Evolutionary conservation across 2,797 vertebrate genomes (phyloP).

Genomic region (Poecilia velifera): DNA sequence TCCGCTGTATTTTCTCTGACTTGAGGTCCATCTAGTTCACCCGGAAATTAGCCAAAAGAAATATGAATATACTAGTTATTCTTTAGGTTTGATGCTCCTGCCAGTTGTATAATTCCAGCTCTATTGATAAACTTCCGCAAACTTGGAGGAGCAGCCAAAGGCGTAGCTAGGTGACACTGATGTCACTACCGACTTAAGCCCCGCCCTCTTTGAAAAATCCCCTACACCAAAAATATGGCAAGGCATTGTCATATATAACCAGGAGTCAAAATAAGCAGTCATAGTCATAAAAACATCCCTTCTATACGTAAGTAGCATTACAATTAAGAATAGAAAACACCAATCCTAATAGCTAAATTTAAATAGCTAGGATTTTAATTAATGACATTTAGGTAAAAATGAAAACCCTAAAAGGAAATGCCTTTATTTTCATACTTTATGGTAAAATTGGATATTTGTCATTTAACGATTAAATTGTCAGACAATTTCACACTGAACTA

Average conservation of each 20-base stretch:
- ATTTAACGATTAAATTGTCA: background rate
- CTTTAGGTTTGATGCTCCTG: background rate
- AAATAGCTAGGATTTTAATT: background rate
- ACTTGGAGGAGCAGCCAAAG: slow-evolving; percentile 37
- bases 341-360: background rate
- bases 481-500: background rate
- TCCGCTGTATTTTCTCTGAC: slow-evolving; percentile 72
- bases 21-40: slow-evolving; percentile 76
- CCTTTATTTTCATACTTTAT: background rate
- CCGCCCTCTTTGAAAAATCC: slow-evolving; percentile 20
- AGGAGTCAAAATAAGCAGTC: background rate
- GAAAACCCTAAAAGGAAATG: background rate
- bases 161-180: background rate
- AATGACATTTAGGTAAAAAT: background rate
- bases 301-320: no score
- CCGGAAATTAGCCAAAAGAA: background rate
- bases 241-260: background rate
- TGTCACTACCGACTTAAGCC: background rate
- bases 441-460: background rate
- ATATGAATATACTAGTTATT: rapidly evolving
- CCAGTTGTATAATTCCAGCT: slow-evolving; percentile 3
- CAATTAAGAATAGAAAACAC: background rate
- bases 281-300: background rate
- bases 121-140: slow-evolving; percentile 77
- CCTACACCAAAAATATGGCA: slow-evolving; percentile 43